Evolutionary conservation across 2,888 invertebrate species (phyloP).

Genomic region (Bimastos eiseni): DNA sequence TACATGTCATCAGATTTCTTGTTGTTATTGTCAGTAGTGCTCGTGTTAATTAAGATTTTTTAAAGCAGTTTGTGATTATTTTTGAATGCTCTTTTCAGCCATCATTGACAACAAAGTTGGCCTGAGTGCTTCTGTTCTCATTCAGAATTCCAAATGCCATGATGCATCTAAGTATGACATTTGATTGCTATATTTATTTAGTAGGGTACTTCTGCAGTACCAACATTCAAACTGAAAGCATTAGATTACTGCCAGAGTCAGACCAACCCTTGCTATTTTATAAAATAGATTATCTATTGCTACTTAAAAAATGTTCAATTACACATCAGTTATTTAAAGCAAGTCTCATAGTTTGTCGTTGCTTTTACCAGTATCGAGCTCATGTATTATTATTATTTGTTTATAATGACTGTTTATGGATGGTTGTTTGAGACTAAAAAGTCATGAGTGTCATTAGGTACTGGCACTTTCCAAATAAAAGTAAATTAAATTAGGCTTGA

Average conservation of each 20-base stretch:
- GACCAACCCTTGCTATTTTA: too few relatives aligned
- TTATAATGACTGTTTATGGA: too few relatives aligned
- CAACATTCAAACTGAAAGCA: too few relatives aligned
- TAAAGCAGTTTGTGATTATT: slow-evolving; percentile 43
- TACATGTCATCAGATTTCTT: neutral
- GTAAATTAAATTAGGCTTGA: neutral
- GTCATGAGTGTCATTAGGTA: too few relatives aligned
- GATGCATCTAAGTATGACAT: slow-evolving; percentile 60
- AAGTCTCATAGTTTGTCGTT: too few relatives aligned
- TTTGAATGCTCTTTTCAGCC: slow-evolving; percentile 49
- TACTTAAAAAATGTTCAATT: too few relatives aligned
- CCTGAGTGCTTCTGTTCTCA: slow-evolving; percentile 83
- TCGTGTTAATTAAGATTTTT: neutral
- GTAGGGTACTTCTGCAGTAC: neutral
- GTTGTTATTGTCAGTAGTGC: neutral
- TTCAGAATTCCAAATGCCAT: slow-evolving; percentile 79
- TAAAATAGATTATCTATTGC: too few relatives aligned
- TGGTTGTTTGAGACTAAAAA: too few relatives aligned
- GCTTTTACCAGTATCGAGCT: too few relatives aligned
- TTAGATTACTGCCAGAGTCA: too few relatives aligned
- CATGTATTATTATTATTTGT: too few relatives aligned
- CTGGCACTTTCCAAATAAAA: neutral
- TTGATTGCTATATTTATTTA: neutral
- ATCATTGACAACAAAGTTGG: slow-evolving; percentile 74
- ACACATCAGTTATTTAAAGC: too few relatives aligned